These are phyloP conservation scores for Conger conger DNA, from an alignment of 2,113 vertebrate genomes.

Conservation along the genomic window DNA sequence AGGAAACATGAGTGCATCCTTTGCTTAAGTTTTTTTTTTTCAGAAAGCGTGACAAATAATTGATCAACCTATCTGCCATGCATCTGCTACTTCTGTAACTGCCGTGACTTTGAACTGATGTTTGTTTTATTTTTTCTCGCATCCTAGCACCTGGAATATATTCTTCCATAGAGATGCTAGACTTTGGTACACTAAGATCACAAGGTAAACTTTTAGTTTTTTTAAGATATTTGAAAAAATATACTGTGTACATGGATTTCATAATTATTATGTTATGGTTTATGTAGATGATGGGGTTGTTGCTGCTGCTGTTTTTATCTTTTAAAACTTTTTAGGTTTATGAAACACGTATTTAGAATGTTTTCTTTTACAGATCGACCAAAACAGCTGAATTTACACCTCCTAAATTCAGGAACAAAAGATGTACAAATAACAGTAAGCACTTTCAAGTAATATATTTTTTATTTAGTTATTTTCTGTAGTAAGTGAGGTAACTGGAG, in stretches of 20 bases:
- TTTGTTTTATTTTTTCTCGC: slow-evolving; percentile 11
- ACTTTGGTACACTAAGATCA: slow-evolving; percentile 95
- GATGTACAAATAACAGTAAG: slow-evolving; percentile 97
- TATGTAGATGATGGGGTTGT: too few relatives aligned
- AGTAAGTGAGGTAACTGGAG: neutral
- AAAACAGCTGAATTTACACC: slow-evolving; percentile 95
- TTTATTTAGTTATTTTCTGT: neutral
- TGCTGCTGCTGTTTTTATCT: too few relatives aligned
- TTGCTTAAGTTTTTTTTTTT: too few relatives aligned
- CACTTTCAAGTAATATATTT: slow-evolving; percentile 16
- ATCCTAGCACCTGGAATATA: slow-evolving; percentile 73
- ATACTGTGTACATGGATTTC: too few relatives aligned
- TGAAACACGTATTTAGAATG: neutral
- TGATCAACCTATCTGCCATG: too few relatives aligned
- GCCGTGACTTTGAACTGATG: too few relatives aligned
- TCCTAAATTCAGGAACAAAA: slow-evolving; percentile 98
- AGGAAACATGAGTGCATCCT: too few relatives aligned
- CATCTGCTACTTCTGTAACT: too few relatives aligned
- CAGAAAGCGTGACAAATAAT: too few relatives aligned
- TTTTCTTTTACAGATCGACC: slow-evolving; percentile 81
- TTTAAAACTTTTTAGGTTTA: neutral
- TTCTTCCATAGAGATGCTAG: slow-evolving; percentile 91
- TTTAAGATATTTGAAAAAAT: too few relatives aligned
- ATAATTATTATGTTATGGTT: too few relatives aligned
- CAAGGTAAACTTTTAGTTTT: slow-evolving; percentile 75